phyloP scores from a whole-genome alignment of 64 coral and sea anemone genomes.

The Dendrophyllia cribrosa region DNA sequence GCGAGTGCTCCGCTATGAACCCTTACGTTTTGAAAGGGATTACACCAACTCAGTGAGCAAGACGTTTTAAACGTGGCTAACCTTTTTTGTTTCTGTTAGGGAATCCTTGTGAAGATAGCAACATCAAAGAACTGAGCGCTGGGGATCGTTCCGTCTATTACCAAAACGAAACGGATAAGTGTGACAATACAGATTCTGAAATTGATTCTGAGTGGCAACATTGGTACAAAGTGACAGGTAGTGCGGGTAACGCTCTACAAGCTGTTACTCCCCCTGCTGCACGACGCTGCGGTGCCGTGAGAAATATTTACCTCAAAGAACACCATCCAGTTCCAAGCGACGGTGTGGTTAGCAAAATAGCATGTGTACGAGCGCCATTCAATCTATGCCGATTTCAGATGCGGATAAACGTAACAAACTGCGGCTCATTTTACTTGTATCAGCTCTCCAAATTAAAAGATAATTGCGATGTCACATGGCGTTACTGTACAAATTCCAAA shows the following conservation, averaged over 20 bases:
- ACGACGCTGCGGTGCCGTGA: background rate
- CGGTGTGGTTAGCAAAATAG: background rate
- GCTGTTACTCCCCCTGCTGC: background rate
- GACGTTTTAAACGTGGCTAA: no score
- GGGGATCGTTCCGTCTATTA: background rate
- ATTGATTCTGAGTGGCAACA: background rate
- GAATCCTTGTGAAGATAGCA: background rate
- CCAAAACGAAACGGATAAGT: background rate
- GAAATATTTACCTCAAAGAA: background rate
- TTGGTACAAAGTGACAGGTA: background rate
- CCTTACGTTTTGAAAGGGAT: no score
- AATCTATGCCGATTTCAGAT: background rate
- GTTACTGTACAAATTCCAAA: background rate
- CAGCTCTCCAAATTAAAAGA: background rate
- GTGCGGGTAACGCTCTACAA: background rate
- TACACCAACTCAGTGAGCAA: no score
- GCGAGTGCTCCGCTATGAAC: no score
- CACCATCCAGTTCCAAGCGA: background rate
- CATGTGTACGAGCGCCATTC: background rate
- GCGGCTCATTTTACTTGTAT: background rate
- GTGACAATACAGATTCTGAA: background rate
- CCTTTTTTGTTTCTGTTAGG: no score
- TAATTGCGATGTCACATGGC: background rate
- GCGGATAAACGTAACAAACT: background rate
- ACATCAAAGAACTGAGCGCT: background rate